Evolutionary conservation across 2,888 invertebrate genomes (phyloP).

Genomic region (Macropis europaea): DNA sequence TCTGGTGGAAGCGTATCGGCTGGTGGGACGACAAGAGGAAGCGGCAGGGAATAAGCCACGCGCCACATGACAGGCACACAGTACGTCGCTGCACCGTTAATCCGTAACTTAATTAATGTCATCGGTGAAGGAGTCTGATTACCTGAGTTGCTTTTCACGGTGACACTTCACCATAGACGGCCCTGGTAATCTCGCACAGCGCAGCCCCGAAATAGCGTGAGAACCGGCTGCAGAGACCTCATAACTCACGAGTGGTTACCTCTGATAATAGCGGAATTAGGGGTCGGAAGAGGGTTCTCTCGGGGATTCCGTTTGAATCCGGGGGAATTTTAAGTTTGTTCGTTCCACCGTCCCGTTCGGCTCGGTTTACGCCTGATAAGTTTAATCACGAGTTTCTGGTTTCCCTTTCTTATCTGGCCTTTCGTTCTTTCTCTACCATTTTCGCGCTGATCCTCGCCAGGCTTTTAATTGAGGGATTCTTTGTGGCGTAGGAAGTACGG

Average conservation of each 20-base stretch:
- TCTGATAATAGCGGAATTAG: slow-evolving; percentile 37
- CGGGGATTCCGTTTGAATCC: slow-evolving; percentile 1
- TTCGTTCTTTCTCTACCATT: no score
- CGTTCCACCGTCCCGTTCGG: neutral
- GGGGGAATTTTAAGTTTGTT: slow-evolving; percentile 8
- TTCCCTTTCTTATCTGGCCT: neutral
- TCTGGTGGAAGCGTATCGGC: slow-evolving; percentile 22
- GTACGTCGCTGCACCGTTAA: slow-evolving; percentile 45
- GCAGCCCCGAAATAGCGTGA: slow-evolving; percentile 26
- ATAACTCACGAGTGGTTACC: slow-evolving; percentile 37
- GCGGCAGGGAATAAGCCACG: slow-evolving; percentile 43
- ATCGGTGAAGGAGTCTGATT: slow-evolving; percentile 37
- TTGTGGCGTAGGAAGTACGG: no score
- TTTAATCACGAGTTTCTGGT: neutral
- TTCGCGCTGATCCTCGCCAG: no score
- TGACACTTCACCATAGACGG: slow-evolving; percentile 35
- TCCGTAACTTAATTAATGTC: slow-evolving; percentile 60
- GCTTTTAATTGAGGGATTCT: no score
- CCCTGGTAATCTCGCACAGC: slow-evolving; percentile 21
- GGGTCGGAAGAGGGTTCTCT: neutral
- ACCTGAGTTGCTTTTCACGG: slow-evolving; percentile 45
- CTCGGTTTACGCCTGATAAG: slow-evolving; percentile 6
- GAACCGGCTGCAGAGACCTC: slow-evolving; percentile 18
- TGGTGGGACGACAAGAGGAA: slow-evolving; percentile 46
- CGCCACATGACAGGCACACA: slow-evolving; percentile 36